These are phyloP conservation scores for Prionailurus viverrinus DNA, from an alignment of 2,113 vertebrate species.

Conservation along the genomic window DNA sequence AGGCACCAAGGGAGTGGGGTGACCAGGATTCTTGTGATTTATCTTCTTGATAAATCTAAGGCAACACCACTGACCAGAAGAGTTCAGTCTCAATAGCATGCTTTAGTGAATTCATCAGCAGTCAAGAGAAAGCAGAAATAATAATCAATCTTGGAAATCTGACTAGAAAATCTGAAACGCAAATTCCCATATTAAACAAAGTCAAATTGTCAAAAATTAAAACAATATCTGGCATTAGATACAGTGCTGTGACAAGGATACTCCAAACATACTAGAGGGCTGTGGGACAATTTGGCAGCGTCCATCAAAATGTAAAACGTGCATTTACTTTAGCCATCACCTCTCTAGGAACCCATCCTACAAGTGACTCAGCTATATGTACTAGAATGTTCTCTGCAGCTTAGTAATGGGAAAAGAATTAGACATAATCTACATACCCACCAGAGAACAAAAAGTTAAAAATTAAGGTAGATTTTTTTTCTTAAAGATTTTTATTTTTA, in stretches of 20 bases:
- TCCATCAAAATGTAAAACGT: conserved; percentile 14
- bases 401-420: not conserved
- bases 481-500: not conserved
- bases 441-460: not conserved
- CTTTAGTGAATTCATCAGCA: not conserved
- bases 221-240: not conserved
- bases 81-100: not conserved
- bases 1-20: accelerated
- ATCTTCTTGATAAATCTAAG: conserved; percentile 33
- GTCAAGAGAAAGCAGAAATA: conserved; percentile 1
- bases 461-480: not conserved
- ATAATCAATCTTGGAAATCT: not conserved
- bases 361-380: not conserved
- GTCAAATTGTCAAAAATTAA: conserved; percentile 3
- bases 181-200: conserved; percentile 6
- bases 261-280: not conserved
- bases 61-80: not conserved
- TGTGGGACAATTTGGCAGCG: not conserved
- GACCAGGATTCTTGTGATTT: not conserved
- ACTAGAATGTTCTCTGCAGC: not conserved
- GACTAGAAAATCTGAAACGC: not conserved
- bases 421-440: not conserved
- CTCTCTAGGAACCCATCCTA: not conserved
- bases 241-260: not conserved
- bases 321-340: not conserved